These are phyloP conservation scores for Echinometra lucunter DNA, from an alignment of 53 echinoderm and acorn worm genomes.

Conservation along the genomic window DNA sequence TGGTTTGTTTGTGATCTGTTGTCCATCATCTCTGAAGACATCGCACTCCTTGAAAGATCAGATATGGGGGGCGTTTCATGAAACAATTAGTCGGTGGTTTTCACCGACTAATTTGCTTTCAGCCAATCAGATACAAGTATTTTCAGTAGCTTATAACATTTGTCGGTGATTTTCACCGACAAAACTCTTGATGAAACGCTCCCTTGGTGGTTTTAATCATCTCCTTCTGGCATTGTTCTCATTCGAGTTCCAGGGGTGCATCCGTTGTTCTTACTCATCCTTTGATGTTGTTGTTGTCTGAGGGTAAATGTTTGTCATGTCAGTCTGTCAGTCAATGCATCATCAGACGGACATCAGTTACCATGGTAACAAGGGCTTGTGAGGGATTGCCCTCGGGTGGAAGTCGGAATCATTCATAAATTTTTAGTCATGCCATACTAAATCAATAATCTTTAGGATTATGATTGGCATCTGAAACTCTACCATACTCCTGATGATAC, in stretches of 20 bases:
- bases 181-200: too few relatives aligned
- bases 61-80: too few relatives aligned
- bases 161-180: too few relatives aligned
- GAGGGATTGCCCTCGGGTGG: background rate
- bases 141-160: too few relatives aligned
- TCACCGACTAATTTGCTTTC: too few relatives aligned
- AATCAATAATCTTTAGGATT: background rate
- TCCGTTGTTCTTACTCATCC: slow-evolving; percentile 2
- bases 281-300: background rate
- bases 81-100: too few relatives aligned
- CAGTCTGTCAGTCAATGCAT: slow-evolving; percentile 5
- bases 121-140: too few relatives aligned
- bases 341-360: background rate
- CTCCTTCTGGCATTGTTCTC: slow-evolving; percentile 39
- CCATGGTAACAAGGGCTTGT: background rate
- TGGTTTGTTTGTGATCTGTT: background rate
- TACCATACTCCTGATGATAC: background rate
- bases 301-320: slow-evolving; percentile 26
- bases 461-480: background rate
- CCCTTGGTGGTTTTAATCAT: background rate
- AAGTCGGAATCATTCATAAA: slow-evolving; percentile 5
- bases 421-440: background rate
- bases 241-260: background rate
- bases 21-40: background rate
- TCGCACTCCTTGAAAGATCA: background rate